phyloP scores from a whole-genome alignment of 2,113 vertebrate genomes.

The Henicopernis longicauda region DNA sequence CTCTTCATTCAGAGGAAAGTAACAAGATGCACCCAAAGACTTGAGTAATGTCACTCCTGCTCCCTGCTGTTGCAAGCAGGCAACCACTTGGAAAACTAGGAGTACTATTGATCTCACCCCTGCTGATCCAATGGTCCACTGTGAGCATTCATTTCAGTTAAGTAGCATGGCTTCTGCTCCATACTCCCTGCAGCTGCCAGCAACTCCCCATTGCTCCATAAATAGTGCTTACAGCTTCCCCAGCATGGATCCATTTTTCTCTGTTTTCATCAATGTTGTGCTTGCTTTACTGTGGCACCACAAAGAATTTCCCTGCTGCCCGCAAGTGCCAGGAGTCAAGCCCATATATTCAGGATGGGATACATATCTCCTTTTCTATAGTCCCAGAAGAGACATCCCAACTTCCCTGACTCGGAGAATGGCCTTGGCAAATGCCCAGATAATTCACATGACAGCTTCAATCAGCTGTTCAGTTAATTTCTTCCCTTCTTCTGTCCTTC shows the following conservation, averaged over 20 bases:
- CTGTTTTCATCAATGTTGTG: slow-evolving; percentile 2
- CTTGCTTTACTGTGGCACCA: slow-evolving; percentile 23
- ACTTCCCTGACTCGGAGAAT: not conserved
- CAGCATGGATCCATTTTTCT: slow-evolving; percentile 37
- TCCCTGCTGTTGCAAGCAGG: slow-evolving; percentile 28
- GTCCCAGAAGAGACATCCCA: slow-evolving; percentile 14
- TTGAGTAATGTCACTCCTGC: slow-evolving; percentile 3
- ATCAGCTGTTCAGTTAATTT: slow-evolving; percentile 14
- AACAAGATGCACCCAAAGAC: slow-evolving; percentile 40
- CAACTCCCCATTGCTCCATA: slow-evolving; percentile 44
- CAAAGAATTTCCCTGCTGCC: not conserved
- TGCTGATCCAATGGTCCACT: slow-evolving; percentile 47
- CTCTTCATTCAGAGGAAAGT: not conserved
- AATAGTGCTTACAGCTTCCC: slow-evolving; percentile 44
- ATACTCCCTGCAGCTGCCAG: slow-evolving; percentile 20
- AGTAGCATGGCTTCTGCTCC: slow-evolving; percentile 43
- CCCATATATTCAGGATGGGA: not conserved
- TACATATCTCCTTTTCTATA: not conserved
- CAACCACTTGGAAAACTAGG: slow-evolving; percentile 46
- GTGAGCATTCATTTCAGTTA: slow-evolving; percentile 57
- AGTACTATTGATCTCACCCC: slow-evolving; percentile 40
- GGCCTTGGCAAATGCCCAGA: slow-evolving; percentile 9
- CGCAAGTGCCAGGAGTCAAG: not conserved
- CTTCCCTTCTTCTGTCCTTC: not conserved
- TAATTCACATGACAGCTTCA: slow-evolving; percentile 41